These are phyloP conservation scores for Chloroceryle amazona DNA, from an alignment of 2,797 vertebrate genomes.

Conservation along the genomic window DNA sequence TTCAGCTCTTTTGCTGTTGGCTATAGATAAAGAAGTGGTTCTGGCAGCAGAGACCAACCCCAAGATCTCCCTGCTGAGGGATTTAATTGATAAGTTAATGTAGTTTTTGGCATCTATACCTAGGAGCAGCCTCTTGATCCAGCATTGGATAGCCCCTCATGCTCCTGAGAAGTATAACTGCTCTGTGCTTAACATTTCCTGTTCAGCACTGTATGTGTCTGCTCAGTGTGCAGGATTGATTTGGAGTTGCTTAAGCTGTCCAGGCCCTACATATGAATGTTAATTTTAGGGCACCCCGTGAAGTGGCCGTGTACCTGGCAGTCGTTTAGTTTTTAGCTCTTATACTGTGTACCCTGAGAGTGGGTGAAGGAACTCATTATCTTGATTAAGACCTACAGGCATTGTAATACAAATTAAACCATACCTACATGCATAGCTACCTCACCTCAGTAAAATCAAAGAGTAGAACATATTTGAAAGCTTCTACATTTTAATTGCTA, in stretches of 20 bases:
- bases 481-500: neutral
- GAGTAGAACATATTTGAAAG: neutral
- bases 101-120: slow-evolving; percentile 15
- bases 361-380: neutral
- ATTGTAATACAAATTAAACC: neutral
- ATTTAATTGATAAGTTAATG: slow-evolving; percentile 61
- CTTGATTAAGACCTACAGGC: neutral
- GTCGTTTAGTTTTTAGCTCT: neutral
- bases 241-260: neutral
- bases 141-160: neutral
- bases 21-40: neutral
- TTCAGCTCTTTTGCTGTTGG: neutral
- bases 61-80: neutral
- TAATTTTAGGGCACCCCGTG: neutral
- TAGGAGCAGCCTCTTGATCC: neutral
- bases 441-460: neutral
- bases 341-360: neutral
- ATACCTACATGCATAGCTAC: neutral
- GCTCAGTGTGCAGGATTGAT: neutral
- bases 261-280: neutral
- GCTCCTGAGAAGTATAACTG: neutral
- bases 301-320: neutral
- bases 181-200: neutral
- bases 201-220: neutral
- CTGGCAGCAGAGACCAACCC: neutral